Base-by-base conservation (phyloP, 1,140 invertebrate genomes). In the Phymastichus coffea region DNA sequence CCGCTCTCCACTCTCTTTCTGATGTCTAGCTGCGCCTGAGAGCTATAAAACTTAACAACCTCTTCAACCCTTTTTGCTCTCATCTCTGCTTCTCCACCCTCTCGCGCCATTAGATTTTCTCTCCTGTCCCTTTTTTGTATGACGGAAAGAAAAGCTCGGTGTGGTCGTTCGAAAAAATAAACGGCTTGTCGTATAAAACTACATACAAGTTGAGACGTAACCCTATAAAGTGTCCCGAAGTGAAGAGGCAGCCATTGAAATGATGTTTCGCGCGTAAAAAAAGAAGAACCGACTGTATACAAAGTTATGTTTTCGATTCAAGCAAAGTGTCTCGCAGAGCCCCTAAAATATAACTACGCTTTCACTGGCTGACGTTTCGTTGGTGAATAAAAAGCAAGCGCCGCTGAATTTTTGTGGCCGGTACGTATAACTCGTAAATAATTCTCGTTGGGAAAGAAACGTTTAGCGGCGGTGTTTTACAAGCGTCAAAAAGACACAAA, bases 1-100 rank as follows among this genome's bases (percentile, higher is more conserved):
- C 66, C 65, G 40, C 35, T 30, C 15, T 10, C 14, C 46, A 10
- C 15, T 38, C 15, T 58, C 20, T 38, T 15, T 63, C 35, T n/a
- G n/a, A n/a, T n/a, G 38, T 40, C 40, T 28, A 8, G 26, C 26
- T 25, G 33, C 55, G 41, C 30, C 46, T 59, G 51, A 66, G 59
- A 46, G 70, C 66, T 74, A 74, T 76, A 78, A 76, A 76, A 76
- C 63, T 74, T 68, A 75, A 72, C 68, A 70, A 61, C 68, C 66
- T 67, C 40, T 49, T 67, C 61, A 4, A 43, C 22, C 25, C 49
- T 33, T 26, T 25, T 49, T 26, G 35, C 12, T 8, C 23, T 38
- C 17, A 7, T 40, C 44, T 57, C 44, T 12, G 25, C 38, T 46
- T 41, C 28, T 57, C 28, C 26, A 26, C n/a, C n/a, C n/a, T n/a